A percentile compares a stretch with the other conserved stretches of the same genome.
Evolutionary conservation across 2,888 invertebrate species (phyloP).

Genomic region (Cyclophora albipunctata): DNA sequence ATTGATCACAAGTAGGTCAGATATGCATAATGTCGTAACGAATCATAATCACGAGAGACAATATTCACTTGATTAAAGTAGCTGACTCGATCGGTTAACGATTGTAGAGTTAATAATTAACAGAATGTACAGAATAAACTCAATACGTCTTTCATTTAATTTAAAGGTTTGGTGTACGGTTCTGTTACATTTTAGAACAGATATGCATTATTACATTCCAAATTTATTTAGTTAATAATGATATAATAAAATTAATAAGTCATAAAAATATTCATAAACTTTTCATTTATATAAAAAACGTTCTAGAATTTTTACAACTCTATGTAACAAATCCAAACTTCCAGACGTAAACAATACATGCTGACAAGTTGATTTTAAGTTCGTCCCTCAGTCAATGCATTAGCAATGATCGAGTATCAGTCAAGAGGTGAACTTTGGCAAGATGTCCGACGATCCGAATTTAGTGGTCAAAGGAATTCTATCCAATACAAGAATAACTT

Average conservation of each 20-base stretch:
- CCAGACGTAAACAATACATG: slow-evolving; percentile 34
- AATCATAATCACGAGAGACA: slow-evolving; percentile 9
- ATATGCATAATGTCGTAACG: slow-evolving; percentile 16
- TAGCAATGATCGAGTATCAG: slow-evolving; percentile 18
- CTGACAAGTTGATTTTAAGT: slow-evolving; percentile 17
- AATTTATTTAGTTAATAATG: neutral
- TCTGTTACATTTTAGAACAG: neutral
- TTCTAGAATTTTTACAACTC: slow-evolving; percentile 8
- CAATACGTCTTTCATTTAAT: neutral
- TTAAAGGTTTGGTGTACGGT: neutral
- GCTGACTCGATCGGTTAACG: slow-evolving; percentile 8
- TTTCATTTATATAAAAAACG: too few species aligned
- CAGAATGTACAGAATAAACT: neutral
- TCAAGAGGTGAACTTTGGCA: slow-evolving; percentile 6
- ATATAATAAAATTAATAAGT: neutral
- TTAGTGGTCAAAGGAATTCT: slow-evolving; percentile 52
- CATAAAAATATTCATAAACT: neutral
- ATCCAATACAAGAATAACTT: slow-evolving; percentile 78
- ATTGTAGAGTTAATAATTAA: slow-evolving; percentile 5
- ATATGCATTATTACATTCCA: neutral
- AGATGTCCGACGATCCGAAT: slow-evolving; percentile 40
- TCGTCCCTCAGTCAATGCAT: slow-evolving; percentile 16
- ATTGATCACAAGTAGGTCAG: slow-evolving; percentile 20
- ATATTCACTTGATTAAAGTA: neutral
- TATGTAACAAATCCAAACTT: slow-evolving; percentile 21